These are phyloP conservation scores for Drosophila parthenogenetica DNA, from an alignment of 2,888 invertebrate species.

Conservation along the genomic window DNA sequence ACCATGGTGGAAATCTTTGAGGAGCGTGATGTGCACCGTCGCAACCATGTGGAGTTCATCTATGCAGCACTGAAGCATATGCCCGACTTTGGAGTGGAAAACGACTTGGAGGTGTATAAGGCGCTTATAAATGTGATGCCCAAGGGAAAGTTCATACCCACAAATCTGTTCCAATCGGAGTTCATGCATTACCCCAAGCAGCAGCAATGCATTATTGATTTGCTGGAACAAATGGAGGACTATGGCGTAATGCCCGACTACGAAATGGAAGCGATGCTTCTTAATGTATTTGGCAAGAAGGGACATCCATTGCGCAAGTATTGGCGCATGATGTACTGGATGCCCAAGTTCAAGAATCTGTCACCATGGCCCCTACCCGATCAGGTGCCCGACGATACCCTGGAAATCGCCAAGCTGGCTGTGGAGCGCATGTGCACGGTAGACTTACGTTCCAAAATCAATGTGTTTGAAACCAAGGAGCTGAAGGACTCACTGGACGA, in stretches of 20 bases:
- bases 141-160: constrained; percentile 94
- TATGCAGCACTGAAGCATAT: constrained; percentile 94
- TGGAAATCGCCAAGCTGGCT: constrained; percentile 93
- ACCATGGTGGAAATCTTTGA: constrained; percentile 91
- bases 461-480: constrained; percentile 88
- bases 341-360: constrained; percentile 96
- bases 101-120: constrained; percentile 95
- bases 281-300: constrained; percentile 93
- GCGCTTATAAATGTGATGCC: constrained; percentile 93
- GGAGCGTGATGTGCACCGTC: constrained; percentile 88
- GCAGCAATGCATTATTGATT: constrained; percentile 95
- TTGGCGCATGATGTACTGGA: constrained; percentile 95
- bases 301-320: constrained; percentile 91
- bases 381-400: constrained; percentile 90
- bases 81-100: constrained; percentile 95
- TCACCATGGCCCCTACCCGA: constrained; percentile 94
- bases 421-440: constrained; percentile 93
- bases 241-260: constrained; percentile 96
- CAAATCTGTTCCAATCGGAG: constrained; percentile 93
- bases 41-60: constrained; percentile 98
- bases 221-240: constrained; percentile 96
- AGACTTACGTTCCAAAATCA: constrained; percentile 90
- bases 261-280: constrained; percentile 93
- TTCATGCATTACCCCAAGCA: constrained; percentile 98
- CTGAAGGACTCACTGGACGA: constrained; percentile 92